A percentile compares a stretch with the other conserved stretches of the same genome.
Evolutionary conservation across 2,888 invertebrate species (phyloP).

Genomic region (Panzeria rudis): DNA sequence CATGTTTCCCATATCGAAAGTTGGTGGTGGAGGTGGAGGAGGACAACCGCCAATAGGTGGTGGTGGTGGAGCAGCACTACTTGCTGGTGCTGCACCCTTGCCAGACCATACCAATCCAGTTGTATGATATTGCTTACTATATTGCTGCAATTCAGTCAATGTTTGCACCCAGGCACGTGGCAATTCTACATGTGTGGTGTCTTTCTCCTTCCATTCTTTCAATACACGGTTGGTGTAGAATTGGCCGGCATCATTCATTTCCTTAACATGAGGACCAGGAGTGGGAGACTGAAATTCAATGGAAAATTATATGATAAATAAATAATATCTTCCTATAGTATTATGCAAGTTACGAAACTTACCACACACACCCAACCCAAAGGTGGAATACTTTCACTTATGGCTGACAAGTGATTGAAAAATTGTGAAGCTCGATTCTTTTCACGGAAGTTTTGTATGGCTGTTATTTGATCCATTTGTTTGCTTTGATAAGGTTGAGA

Average conservation of each 20-base stretch:
- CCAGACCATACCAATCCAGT: slow-evolving; percentile 98
- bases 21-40: slow-evolving; percentile 90
- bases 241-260: slow-evolving; percentile 98
- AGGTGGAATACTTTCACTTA: slow-evolving; percentile 98
- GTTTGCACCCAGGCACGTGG: slow-evolving; percentile 96
- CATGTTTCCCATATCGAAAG: slow-evolving; percentile 86
- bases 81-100: slow-evolving; percentile 81
- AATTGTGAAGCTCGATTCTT: slow-evolving; percentile 92
- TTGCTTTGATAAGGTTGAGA: slow-evolving; percentile 91
- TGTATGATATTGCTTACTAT: slow-evolving; percentile 97
- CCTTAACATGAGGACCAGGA: slow-evolving; percentile 98
- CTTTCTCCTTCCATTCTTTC: slow-evolving; percentile 98
- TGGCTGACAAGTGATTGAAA: slow-evolving; percentile 98
- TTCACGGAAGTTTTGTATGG: slow-evolving; percentile 94
- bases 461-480: slow-evolving; percentile 90
- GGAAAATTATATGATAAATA: not conserved
- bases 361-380: slow-evolving; percentile 97
- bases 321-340: too few relatives aligned
- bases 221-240: slow-evolving; percentile 99
- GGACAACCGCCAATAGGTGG: slow-evolving; percentile 88
- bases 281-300: slow-evolving; percentile 88
- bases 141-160: slow-evolving; percentile 93
- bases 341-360: slow-evolving; percentile 79
- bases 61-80: slow-evolving; percentile 83
- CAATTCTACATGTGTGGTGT: slow-evolving; percentile 97